phyloP scores from a whole-genome alignment of 1,140 invertebrate species.

The Sitobion miscanthi region DNA sequence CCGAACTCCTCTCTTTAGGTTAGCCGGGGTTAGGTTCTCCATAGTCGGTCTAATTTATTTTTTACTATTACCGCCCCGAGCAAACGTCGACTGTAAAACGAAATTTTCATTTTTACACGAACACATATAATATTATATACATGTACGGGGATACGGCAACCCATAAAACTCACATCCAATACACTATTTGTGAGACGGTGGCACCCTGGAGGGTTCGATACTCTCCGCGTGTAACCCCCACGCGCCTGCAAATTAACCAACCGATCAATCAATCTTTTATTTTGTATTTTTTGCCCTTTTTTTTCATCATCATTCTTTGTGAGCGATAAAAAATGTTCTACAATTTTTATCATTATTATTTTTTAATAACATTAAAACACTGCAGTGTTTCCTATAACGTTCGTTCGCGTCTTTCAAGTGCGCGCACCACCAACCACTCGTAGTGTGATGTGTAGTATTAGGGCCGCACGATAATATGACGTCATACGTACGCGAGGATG shows the following conservation, averaged over 20 bases:
- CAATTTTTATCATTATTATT: constrained; percentile 12
- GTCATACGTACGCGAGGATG: not conserved
- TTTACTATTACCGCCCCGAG: not conserved
- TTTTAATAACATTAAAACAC: constrained; percentile 23
- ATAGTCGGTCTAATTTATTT: not conserved
- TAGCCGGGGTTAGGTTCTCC: not conserved
- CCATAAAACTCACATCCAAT: constrained; percentile 11
- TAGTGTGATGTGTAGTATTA: not conserved
- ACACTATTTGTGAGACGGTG: not conserved
- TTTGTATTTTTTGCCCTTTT: not conserved
- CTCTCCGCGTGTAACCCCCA: not conserved
- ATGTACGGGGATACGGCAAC: not conserved
- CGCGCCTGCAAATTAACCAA: constrained; percentile 8
- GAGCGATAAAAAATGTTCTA: not conserved
- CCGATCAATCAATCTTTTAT: constrained; percentile 40
- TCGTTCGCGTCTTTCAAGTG: not conserved
- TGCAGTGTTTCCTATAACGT: not conserved
- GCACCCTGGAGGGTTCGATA: not conserved
- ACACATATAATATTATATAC: not conserved
- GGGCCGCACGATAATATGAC: not conserved
- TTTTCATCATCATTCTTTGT: not conserved
- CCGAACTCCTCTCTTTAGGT: not conserved
- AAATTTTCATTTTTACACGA: constrained; percentile 23
- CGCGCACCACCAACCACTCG: not conserved
- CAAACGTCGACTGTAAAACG: not conserved